Conservation (phyloP, 2,113 vertebrate genomes). For the Choloepus hoffmanni region DNA sequence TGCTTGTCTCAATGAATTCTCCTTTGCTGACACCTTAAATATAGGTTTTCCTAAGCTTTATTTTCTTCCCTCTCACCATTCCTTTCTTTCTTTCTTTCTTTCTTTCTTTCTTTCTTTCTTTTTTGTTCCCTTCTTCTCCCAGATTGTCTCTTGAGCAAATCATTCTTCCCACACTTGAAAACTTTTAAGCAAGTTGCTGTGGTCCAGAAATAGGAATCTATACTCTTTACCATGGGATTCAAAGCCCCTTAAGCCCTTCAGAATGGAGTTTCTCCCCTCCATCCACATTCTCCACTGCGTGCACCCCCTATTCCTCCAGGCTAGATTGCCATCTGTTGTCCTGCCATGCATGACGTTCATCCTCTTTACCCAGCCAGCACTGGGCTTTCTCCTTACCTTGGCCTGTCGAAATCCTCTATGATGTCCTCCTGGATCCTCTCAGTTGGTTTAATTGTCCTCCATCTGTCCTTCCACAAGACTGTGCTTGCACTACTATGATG, state of each 20-base stretch:
- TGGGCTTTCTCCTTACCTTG: not conserved
- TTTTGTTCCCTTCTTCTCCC: not conserved
- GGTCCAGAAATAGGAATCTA: not conserved
- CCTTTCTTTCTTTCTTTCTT: not conserved
- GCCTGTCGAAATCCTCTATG: no score
- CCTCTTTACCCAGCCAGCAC: not conserved
- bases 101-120: not conserved
- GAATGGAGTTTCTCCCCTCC: not conserved
- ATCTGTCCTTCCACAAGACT: no score
- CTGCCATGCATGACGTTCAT: not conserved
- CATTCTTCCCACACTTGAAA: not conserved
- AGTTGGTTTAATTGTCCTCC: not conserved
- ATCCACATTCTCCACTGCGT: not conserved
- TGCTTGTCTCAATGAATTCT: not conserved
- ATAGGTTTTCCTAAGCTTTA: not conserved
- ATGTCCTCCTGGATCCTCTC: not conserved
- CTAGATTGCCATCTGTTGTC: fast-evolving
- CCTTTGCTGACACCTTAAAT: not conserved
- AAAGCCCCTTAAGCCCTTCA: not conserved
- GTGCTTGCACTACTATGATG: fast-evolving
- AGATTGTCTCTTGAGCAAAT: not conserved
- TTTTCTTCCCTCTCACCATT: not conserved
- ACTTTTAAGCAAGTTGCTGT: not conserved
- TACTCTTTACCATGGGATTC: not conserved
- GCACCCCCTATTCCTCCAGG: not conserved